Evolutionary conservation across 2,797 vertebrate genomes (phyloP).

Genomic region (Psittacula echo): DNA sequence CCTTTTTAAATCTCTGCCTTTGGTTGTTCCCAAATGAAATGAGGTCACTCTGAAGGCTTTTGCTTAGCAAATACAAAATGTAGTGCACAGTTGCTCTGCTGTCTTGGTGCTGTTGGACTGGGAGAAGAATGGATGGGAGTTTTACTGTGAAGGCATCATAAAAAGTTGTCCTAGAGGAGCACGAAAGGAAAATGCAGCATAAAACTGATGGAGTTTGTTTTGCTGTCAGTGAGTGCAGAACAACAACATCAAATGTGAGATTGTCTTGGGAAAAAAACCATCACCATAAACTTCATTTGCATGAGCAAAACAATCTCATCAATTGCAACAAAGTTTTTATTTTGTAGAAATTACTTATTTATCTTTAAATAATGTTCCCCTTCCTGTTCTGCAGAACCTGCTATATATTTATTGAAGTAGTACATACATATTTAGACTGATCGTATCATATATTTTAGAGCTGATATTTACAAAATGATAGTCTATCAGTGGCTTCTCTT

Average conservation of each 20-base stretch:
- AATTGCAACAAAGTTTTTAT: not conserved
- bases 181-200: not conserved
- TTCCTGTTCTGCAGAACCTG: not conserved
- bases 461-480: not conserved
- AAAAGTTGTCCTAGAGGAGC: not conserved
- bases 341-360: not conserved
- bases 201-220: not conserved
- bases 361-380: not conserved
- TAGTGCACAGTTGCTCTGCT: not conserved
- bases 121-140: not conserved
- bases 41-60: not conserved
- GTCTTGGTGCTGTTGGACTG: not conserved
- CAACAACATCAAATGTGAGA: not conserved
- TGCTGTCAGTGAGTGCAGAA: not conserved
- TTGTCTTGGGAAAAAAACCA: not conserved
- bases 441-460: not conserved
- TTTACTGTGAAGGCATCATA: not conserved
- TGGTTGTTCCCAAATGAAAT: not conserved
- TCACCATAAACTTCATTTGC: not conserved
- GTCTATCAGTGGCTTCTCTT: not conserved
- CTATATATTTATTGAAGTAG: not conserved
- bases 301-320: not conserved
- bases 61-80: not conserved
- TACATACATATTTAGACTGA: not conserved
- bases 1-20: not conserved